Evolutionary conservation across 1,140 invertebrate genomes (phyloP).

Genomic region (Gerris buenoi): DNA sequence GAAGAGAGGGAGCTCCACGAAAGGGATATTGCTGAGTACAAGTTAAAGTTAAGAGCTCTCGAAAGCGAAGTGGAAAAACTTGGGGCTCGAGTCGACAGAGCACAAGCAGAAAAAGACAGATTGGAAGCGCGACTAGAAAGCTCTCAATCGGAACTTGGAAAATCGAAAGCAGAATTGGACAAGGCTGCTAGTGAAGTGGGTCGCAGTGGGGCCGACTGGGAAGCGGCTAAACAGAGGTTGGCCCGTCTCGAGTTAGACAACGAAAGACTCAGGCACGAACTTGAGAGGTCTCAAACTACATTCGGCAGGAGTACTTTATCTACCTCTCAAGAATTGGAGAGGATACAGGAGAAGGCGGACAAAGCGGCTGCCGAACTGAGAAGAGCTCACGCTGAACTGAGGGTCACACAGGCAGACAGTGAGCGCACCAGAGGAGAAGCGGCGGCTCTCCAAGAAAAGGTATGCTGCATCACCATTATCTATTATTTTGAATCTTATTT

Average conservation of each 20-base stretch:
- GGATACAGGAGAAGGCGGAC: slow-evolving; percentile 73
- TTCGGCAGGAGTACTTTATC: slow-evolving; percentile 47
- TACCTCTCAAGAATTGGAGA: slow-evolving; percentile 54
- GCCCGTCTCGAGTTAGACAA: slow-evolving; percentile 76
- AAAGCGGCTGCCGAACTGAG: slow-evolving; percentile 68
- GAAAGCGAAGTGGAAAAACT: slow-evolving; percentile 62
- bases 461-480: too few species aligned
- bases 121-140: slow-evolving; percentile 79
- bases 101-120: slow-evolving; percentile 72
- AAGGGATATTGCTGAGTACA: slow-evolving; percentile 84
- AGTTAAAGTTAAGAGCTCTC: slow-evolving; percentile 78
- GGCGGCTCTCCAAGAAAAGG: slow-evolving; percentile 71
- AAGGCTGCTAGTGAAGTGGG: slow-evolving; percentile 79
- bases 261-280: slow-evolving; percentile 66
- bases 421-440: slow-evolving; percentile 70
- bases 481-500: too few species aligned
- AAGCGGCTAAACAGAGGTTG: slow-evolving; percentile 70
- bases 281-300: slow-evolving; percentile 65
- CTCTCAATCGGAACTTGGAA: slow-evolving; percentile 81
- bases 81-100: slow-evolving; percentile 65
- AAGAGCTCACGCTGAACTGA: slow-evolving; percentile 60
- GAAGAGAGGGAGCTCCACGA: slow-evolving; percentile 90
- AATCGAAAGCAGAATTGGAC: slow-evolving; percentile 82
- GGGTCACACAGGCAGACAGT: slow-evolving; percentile 70
- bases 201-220: slow-evolving; percentile 74